Percentiles rank a stretch among this genome's conserved stretches.
These are phyloP conservation scores for Eristalis arbustorum DNA, from an alignment of 2,888 invertebrate species.

Conservation along the genomic window DNA sequence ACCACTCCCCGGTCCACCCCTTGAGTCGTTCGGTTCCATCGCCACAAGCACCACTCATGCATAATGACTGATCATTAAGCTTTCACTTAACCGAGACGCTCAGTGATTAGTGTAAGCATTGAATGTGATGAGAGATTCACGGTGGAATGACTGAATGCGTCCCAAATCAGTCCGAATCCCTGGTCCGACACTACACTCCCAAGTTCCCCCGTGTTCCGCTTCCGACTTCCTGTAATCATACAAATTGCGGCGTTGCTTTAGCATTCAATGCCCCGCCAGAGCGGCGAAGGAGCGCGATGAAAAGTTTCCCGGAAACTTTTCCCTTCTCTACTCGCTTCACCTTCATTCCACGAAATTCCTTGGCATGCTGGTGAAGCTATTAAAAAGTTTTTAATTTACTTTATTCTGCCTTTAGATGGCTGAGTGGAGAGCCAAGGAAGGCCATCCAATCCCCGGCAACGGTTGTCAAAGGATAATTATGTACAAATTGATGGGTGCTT, in stretches of 20 bases:
- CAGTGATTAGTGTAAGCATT: conserved; percentile 27
- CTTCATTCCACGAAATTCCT: conserved; percentile 20
- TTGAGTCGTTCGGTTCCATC: too few species aligned
- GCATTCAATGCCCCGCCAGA: conserved; percentile 16
- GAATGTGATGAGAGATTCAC: conserved; percentile 26
- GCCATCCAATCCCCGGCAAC: not conserved
- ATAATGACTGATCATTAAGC: too few species aligned
- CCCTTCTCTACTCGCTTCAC: conserved; percentile 11
- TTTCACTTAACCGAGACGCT: too few species aligned
- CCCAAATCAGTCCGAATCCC: not conserved
- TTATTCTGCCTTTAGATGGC: conserved; percentile 36
- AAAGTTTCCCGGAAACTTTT: conserved; percentile 46
- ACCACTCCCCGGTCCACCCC: too few species aligned
- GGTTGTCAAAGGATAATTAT: conserved; percentile 46
- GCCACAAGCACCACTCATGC: too few species aligned
- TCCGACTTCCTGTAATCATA: conserved; percentile 51
- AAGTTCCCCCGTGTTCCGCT: conserved; percentile 35
- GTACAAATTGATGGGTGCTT: conserved; percentile 54
- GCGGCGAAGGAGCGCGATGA: not conserved
- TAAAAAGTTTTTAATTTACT: conserved; percentile 68
- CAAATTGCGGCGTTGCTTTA: conserved; percentile 31
- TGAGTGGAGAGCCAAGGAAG: not conserved
- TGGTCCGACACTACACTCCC: not conserved
- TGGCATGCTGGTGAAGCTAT: conserved; percentile 37
- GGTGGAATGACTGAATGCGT: conserved; percentile 12